Evolutionary conservation across 2,113 vertebrate genomes (phyloP).

Genomic region (Bufo bufo): DNA sequence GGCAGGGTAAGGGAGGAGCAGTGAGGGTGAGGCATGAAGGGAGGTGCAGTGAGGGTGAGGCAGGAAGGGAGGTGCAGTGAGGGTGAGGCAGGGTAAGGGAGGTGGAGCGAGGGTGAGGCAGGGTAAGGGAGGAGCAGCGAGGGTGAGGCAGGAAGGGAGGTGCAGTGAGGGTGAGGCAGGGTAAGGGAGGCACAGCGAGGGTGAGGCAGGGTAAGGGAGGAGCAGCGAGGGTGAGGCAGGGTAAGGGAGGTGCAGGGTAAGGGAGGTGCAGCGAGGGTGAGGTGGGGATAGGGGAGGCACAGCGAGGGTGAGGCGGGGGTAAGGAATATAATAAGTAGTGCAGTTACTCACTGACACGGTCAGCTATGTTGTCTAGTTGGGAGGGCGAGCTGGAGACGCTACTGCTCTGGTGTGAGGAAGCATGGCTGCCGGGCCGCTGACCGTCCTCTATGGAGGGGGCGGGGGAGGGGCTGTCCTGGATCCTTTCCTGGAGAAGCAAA

Average conservation of each 20-base stretch:
- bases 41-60: background rate
- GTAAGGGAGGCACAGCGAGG: background rate
- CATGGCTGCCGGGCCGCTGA: constrained; percentile 77
- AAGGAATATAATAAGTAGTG: background rate
- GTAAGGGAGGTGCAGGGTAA: background rate
- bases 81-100: background rate
- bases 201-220: background rate
- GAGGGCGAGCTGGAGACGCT: constrained; percentile 85
- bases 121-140: background rate
- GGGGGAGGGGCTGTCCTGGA: constrained; percentile 87
- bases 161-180: background rate
- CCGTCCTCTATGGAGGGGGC: constrained; percentile 83
- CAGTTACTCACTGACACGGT: constrained; percentile 79
- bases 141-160: background rate
- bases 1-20: background rate
- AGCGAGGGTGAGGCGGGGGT: background rate
- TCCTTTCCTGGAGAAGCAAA: constrained; percentile 73
- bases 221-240: background rate
- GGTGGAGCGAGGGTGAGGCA: background rate
- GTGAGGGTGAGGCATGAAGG: background rate
- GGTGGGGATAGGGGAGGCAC: background rate
- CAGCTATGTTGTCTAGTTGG: constrained; percentile 76
- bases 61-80: background rate
- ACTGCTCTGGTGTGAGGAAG: constrained; percentile 87
- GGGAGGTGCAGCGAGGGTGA: background rate